Conservation (phyloP, 2,113 vertebrate species). For the Daphoenositta chrysoptera region DNA sequence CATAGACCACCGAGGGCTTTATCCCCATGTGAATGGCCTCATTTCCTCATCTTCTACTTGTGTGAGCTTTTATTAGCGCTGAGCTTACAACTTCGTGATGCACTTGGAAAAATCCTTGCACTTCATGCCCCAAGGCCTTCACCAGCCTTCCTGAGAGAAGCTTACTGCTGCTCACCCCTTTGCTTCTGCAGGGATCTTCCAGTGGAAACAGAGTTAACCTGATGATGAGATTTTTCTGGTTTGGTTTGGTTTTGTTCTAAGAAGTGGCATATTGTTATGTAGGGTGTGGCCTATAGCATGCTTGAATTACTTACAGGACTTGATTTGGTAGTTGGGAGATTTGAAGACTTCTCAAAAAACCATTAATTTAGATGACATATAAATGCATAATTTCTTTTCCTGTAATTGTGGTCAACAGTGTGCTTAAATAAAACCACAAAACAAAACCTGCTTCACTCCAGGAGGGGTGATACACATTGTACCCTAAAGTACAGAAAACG, state of each 20-base stretch:
- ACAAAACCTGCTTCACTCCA: background rate
- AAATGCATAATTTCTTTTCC: background rate
- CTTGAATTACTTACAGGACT: background rate
- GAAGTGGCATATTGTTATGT: background rate
- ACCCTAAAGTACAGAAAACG: background rate
- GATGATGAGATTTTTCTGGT: background rate
- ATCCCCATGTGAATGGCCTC: background rate
- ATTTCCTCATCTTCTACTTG: background rate
- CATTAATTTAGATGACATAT: background rate
- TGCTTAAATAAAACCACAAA: background rate
- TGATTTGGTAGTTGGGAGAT: background rate
- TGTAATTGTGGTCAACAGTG: background rate
- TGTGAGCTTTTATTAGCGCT: background rate
- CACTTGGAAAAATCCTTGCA: background rate
- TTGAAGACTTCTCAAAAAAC: background rate
- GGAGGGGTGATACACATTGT: background rate
- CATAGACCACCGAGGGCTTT: background rate
- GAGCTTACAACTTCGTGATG: background rate
- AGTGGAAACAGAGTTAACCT: background rate
- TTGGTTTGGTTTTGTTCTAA: background rate
- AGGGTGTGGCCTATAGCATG: background rate
- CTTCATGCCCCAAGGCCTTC: background rate
- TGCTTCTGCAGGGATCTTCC: background rate
- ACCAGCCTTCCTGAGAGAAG: background rate
- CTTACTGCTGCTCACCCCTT: background rate